phyloP scores from a whole-genome alignment of 2,888 invertebrate species.

The Altica lythri region DNA sequence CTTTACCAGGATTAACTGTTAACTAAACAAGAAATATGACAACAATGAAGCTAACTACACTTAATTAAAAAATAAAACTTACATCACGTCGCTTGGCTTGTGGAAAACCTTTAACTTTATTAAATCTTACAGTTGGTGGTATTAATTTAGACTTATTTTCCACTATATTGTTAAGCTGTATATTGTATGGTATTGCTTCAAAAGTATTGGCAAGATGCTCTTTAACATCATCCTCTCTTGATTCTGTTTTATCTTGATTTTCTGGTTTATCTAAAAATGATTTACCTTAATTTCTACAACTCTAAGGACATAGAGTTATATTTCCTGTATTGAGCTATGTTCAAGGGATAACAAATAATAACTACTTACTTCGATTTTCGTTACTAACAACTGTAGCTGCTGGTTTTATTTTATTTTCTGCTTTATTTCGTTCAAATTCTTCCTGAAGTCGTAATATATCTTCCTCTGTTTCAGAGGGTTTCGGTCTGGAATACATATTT shows the following conservation, averaged over 20 bases:
- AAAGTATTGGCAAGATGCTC: slow-evolving; percentile 52
- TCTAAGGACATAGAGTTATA: too few species aligned
- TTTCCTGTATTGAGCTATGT: too few species aligned
- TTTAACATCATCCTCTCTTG: slow-evolving; percentile 37
- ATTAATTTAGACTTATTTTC: slow-evolving; percentile 56
- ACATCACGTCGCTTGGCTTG: slow-evolving; percentile 57
- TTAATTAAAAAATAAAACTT: slow-evolving; percentile 31
- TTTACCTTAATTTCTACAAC: neutral
- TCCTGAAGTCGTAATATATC: slow-evolving; percentile 76
- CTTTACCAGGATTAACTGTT: slow-evolving; percentile 49
- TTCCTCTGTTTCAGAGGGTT: slow-evolving; percentile 71
- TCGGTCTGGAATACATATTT: slow-evolving; percentile 70
- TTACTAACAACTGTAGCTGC: slow-evolving; percentile 64
- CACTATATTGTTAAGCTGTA: slow-evolving; percentile 63
- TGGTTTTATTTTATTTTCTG: slow-evolving; percentile 63
- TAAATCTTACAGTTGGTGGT: slow-evolving; percentile 40
- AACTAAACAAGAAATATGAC: slow-evolving; percentile 33
- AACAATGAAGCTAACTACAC: neutral
- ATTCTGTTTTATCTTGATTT: slow-evolving; percentile 22
- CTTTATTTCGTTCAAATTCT: slow-evolving; percentile 66
- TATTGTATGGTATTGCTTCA: slow-evolving; percentile 57
- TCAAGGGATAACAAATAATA: neutral
- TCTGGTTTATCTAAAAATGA: slow-evolving; percentile 11
- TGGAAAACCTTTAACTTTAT: slow-evolving; percentile 59
- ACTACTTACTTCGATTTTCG: slow-evolving; percentile 30